Evolutionary conservation across 2,888 invertebrate species (phyloP), one percentile per base, ranked within the genome.

Genomic region (Reticulitermes lucifugus): DNA sequence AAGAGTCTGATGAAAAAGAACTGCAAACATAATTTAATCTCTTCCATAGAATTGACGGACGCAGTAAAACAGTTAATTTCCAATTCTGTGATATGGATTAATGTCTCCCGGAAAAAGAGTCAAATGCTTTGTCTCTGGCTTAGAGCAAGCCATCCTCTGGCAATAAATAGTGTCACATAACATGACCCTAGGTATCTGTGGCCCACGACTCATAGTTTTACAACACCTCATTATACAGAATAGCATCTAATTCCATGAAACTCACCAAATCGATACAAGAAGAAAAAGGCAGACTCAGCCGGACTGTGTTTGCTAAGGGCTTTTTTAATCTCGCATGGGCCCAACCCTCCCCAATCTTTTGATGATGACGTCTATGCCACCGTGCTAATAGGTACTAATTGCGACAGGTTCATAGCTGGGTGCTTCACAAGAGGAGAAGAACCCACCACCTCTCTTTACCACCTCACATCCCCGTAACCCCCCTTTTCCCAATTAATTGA

Each of bases 401-500:
- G 89, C 89, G 89, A 89, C 89, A 89, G 89, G 89, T 89, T 89
- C 88, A 88, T 88, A 86, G 83, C 81, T 81, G 85, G 85, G 79
- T 80, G 86, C 86, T 86, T 81, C 84, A 82, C 83, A 77, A 75
- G 51, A 80, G 51, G 75, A 51, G 83, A 51, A 79, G 71, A 77
- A 18, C 29, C 51, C 65, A 77, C 51, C 60, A 22, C 60, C 82
- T 73, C 79, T 35, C 79, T 35, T 46, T 79, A 29, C 65, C 59
- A 59, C 84, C 87, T 86, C 88, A 86, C 88, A 88, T 55, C 55
- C 55, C 55, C 55, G 18, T 65, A 65, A 65, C 88, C 88, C 89
- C 89, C 89, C 89, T 90, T 89, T 89, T 85, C 89, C 89, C 90
- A 89, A 90, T 90, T 90, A 90, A 90, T 90, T 90, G 90, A 90